These are phyloP conservation scores for Digitonthophagus gazella DNA, from an alignment of 2,888 invertebrate species.

Conservation along the genomic window DNA sequence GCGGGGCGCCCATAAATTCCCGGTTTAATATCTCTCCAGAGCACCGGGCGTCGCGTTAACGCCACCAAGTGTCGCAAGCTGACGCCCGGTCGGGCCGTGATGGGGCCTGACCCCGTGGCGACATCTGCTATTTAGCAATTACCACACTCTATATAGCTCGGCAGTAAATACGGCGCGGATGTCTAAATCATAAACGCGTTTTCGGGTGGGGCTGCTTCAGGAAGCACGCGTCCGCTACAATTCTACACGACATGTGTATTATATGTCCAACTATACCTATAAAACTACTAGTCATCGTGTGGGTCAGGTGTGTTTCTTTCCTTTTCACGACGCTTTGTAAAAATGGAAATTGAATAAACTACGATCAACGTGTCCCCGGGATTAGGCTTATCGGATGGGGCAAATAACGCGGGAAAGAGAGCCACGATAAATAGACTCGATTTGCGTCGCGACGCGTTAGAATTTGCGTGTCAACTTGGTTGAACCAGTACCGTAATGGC, in stretches of 20 bases:
- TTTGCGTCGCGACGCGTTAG: neutral
- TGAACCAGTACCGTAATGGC: conserved; percentile 5
- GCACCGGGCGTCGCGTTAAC: conserved; percentile 9
- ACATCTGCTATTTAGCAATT: conserved; percentile 46
- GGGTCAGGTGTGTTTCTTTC: no score
- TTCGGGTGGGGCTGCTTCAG: neutral
- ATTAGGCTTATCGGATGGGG: neutral
- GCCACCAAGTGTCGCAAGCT: conserved; percentile 50
- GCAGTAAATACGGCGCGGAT: neutral
- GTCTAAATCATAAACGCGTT: neutral
- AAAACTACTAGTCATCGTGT: no score
- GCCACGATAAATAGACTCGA: neutral
- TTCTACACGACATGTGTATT: no score
- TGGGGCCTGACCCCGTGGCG: conserved; percentile 49
- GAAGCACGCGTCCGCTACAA: neutral
- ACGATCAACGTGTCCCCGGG: neutral
- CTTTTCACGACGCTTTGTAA: no score
- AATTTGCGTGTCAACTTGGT: neutral
- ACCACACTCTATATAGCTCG: conserved; percentile 32
- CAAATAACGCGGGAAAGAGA: neutral
- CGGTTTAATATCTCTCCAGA: conserved; percentile 51
- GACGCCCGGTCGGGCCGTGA: conserved; percentile 45
- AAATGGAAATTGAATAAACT: neutral
- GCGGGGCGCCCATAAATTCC: conserved; percentile 50
- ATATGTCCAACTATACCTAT: no score